Evolutionary conservation across 2,797 vertebrate species (phyloP).

Genomic region (Pipistrellus nathusii): DNA sequence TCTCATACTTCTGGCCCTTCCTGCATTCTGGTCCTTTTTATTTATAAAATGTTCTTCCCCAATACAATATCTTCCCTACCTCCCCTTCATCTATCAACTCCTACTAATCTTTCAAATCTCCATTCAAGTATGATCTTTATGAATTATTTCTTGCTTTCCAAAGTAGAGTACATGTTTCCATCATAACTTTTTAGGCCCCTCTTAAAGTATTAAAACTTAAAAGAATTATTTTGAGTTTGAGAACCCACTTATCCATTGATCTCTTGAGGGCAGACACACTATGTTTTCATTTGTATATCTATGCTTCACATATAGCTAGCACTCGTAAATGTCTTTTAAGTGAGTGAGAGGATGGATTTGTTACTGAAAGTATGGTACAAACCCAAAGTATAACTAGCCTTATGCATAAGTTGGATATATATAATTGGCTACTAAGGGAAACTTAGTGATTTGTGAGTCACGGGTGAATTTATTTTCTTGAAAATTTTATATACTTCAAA

Average conservation of each 20-base stretch:
- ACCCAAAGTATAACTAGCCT: background rate
- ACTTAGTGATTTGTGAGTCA: background rate
- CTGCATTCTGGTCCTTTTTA: background rate
- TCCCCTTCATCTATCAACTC: background rate
- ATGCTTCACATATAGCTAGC: background rate
- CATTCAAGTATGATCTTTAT: background rate
- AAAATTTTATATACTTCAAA: constrained; percentile 32
- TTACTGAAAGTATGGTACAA: background rate
- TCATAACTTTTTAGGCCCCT: background rate
- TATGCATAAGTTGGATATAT: background rate
- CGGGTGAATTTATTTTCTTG: constrained; percentile 17
- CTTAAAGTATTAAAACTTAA: background rate
- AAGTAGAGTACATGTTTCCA: background rate
- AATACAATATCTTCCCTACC: background rate
- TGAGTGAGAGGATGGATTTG: constrained; percentile 25
- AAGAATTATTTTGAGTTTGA: background rate
- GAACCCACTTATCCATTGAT: background rate
- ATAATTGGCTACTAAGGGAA: background rate
- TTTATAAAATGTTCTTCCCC: background rate
- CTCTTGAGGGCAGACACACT: background rate
- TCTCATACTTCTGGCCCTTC: background rate
- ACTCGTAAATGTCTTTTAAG: constrained; percentile 15
- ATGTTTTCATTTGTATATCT: background rate
- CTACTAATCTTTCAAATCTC: constrained; percentile 15
- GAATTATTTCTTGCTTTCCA: background rate